These are phyloP conservation scores for Dreissena rostriformis DNA, from an alignment of 1,140 invertebrate genomes.

Conservation along the genomic window DNA sequence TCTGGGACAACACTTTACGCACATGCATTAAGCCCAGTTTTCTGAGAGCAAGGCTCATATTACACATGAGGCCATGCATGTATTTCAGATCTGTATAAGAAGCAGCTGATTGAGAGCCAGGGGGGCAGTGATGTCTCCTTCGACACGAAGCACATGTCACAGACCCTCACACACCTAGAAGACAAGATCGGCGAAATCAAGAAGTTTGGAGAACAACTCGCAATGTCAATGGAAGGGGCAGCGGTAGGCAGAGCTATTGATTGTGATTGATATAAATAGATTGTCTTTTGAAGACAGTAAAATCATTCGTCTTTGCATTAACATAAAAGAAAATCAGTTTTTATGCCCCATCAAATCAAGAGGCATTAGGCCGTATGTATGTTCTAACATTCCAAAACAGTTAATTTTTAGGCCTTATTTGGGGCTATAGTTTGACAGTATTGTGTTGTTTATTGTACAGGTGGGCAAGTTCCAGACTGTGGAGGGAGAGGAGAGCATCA, in stretches of 20 bases:
- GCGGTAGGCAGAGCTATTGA: conserved; percentile 71
- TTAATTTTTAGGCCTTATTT: too few relatives aligned
- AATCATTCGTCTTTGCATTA: too few relatives aligned
- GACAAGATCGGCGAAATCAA: conserved; percentile 79
- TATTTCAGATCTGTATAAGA: conserved; percentile 44
- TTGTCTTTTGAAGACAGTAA: too few relatives aligned
- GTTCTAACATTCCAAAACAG: too few relatives aligned
- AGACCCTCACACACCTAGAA: conserved; percentile 76
- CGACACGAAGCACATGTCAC: conserved; percentile 48
- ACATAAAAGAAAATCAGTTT: too few relatives aligned
- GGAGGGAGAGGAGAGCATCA: conserved; percentile 75
- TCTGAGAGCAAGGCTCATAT: too few relatives aligned
- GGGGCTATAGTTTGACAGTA: not conserved
- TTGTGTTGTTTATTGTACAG: conserved; percentile 29
- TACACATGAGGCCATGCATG: not conserved
- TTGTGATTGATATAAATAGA: too few relatives aligned
- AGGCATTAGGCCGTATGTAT: too few relatives aligned
- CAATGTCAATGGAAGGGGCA: conserved; percentile 78
- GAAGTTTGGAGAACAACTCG: conserved; percentile 78
- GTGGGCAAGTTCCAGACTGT: conserved; percentile 77
- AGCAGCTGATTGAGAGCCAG: conserved; percentile 29
- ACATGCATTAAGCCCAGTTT: too few relatives aligned
- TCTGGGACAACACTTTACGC: too few relatives aligned
- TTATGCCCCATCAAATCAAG: too few relatives aligned
- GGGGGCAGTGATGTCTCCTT: conserved; percentile 14